phyloP scores from a whole-genome alignment of 2,113 vertebrate genomes.

The Odontesthes bonariensis region DNA sequence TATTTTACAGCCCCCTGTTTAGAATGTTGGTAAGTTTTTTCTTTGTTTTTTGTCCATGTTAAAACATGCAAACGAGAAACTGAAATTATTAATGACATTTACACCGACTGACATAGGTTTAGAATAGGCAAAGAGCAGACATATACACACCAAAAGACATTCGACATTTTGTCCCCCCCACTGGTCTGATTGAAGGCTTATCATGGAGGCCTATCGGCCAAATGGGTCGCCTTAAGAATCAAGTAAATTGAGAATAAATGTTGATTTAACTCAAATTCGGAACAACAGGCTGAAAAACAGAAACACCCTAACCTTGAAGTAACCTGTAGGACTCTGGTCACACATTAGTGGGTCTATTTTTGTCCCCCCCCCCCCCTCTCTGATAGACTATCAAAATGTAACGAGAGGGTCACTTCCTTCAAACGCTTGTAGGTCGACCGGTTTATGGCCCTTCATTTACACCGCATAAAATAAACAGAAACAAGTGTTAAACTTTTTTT shows the following conservation, averaged over 20 bases:
- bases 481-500: not conserved
- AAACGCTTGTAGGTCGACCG: not conserved
- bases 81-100: too few species aligned
- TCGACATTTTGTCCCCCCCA: too few species aligned
- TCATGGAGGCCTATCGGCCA: too few species aligned
- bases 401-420: conserved; percentile 16
- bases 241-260: not conserved
- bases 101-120: too few species aligned
- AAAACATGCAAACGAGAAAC: too few species aligned
- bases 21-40: too few species aligned
- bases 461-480: not conserved
- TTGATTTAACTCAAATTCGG: not conserved
- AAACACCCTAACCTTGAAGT: conserved; percentile 32
- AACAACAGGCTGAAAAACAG: not conserved
- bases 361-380: conserved; percentile 4
- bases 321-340: conserved; percentile 20
- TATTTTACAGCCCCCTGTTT: too few species aligned
- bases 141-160: too few species aligned
- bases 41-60: too few species aligned
- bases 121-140: too few species aligned
- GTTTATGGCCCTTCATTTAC: not conserved
- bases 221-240: not conserved
- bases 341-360: conserved; percentile 57
- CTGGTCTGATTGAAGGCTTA: too few species aligned
- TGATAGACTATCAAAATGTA: conserved; percentile 31